Evolutionary conservation across 1,140 invertebrate species (phyloP).

Genomic region (Heliconius hermathena): DNA sequence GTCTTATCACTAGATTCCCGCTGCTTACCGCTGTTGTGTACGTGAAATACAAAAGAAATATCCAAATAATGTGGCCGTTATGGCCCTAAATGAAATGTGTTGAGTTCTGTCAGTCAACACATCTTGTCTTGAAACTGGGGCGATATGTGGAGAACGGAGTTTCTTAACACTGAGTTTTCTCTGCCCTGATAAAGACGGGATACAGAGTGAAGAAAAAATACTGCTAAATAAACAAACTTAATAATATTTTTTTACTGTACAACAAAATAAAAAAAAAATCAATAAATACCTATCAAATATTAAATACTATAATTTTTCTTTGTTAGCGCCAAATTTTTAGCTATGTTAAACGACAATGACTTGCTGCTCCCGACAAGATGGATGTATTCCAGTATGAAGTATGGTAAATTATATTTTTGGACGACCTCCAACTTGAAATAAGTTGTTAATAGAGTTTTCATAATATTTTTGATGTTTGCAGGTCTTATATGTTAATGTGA

Average conservation of each 20-base stretch:
- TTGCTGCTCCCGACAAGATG: constrained; percentile 35
- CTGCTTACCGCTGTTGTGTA: no score
- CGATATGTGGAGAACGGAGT: not conserved
- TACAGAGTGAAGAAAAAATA: not conserved
- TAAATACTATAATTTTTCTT: not conserved
- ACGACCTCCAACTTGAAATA: constrained; percentile 31
- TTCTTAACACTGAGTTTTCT: not conserved
- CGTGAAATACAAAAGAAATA: not conserved
- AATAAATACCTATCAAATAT: not conserved
- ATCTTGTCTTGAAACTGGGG: no score
- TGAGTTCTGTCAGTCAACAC: no score
- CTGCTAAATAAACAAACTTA: no score
- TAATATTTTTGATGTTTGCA: no score
- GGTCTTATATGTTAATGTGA: no score
- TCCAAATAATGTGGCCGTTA: no score
- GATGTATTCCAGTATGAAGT: constrained; percentile 27
- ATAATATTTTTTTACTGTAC: no score
- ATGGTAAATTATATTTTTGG: constrained; percentile 36
- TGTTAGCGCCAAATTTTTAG: not conserved
- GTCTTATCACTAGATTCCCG: no score
- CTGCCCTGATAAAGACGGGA: not conserved
- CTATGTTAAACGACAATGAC: constrained; percentile 34
- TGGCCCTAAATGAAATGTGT: no score
- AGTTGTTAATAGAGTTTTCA: constrained; percentile 25
- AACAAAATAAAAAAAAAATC: no score